Percentiles rank a stretch among this genome's conserved stretches.
These are phyloP conservation scores for Ormyrus thymus DNA, from an alignment of 2,888 invertebrate species.

Conservation along the genomic window DNA sequence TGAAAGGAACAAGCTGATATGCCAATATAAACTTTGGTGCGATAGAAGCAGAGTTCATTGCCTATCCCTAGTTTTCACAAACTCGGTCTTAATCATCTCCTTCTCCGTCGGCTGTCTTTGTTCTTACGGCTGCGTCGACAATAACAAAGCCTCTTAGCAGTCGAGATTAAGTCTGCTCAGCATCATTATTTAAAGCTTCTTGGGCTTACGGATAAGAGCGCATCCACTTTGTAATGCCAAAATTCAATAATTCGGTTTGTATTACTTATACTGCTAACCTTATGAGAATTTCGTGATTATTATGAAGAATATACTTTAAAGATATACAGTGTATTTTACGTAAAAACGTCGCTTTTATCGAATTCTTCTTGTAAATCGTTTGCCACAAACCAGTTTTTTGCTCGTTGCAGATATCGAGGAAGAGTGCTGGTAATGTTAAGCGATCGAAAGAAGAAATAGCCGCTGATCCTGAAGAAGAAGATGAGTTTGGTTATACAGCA, in stretches of 20 bases:
- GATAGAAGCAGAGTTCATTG: constrained; percentile 11
- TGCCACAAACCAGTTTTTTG: no score
- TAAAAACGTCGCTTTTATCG: no score
- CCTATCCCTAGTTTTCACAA: constrained; percentile 28
- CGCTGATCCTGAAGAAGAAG: constrained; percentile 90
- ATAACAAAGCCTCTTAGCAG: constrained; percentile 39
- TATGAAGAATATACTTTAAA: no score
- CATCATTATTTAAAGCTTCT: constrained; percentile 15
- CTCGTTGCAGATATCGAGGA: constrained; percentile 85
- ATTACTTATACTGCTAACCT: no score
- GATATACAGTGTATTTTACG: no score
- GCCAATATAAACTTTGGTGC: no score
- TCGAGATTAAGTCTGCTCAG: constrained; percentile 9
- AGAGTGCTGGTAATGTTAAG: constrained; percentile 90
- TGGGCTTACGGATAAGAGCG: no score
- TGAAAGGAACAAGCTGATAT: no score
- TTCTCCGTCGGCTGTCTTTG: constrained; percentile 8
- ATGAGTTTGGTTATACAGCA: constrained; percentile 94
- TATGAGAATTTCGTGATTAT: no score
- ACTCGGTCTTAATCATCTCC: constrained; percentile 25
- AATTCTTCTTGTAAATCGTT: no score
- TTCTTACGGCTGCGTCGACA: constrained; percentile 10
- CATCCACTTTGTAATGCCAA: no score
- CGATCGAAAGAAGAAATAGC: constrained; percentile 85
- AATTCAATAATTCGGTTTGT: no score